These are phyloP conservation scores for Clarias platycephalus DNA, from an alignment of 2,797 vertebrate genomes.

Conservation along the genomic window DNA sequence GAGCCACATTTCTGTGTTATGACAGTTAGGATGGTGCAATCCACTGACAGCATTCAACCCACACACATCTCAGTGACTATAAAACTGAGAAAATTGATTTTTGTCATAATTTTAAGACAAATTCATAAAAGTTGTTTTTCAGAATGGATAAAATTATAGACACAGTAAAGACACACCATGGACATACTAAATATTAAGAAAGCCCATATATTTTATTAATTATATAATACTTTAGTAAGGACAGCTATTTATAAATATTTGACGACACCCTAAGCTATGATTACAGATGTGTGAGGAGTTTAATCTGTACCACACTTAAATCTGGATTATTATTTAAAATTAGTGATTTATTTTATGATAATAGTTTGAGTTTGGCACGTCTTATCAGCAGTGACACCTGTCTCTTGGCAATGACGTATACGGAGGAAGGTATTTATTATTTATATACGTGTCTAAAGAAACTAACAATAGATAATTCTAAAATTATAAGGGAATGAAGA, in stretches of 20 bases:
- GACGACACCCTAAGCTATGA: no score
- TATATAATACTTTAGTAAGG: background rate
- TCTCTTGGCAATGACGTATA: background rate
- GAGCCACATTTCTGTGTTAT: slow-evolving; percentile 14
- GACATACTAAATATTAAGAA: background rate
- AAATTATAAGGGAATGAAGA: background rate
- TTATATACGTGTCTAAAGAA: background rate
- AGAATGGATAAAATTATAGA: background rate
- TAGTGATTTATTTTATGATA: background rate
- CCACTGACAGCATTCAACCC: background rate
- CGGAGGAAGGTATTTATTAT: background rate
- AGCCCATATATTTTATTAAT: background rate
- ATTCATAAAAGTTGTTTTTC: no score
- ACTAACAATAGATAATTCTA: background rate
- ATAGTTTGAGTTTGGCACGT: background rate
- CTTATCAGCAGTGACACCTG: background rate
- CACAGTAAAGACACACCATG: background rate
- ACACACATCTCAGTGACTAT: background rate
- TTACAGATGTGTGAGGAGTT: background rate
- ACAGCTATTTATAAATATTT: background rate
- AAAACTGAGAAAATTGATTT: background rate
- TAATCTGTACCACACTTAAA: background rate
- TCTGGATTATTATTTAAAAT: background rate
- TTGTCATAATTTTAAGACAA: background rate
- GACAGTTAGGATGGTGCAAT: slow-evolving; percentile 38